These are phyloP conservation scores for Loxodonta africana DNA, from an alignment of 2,113 vertebrate species.

Conservation along the genomic window DNA sequence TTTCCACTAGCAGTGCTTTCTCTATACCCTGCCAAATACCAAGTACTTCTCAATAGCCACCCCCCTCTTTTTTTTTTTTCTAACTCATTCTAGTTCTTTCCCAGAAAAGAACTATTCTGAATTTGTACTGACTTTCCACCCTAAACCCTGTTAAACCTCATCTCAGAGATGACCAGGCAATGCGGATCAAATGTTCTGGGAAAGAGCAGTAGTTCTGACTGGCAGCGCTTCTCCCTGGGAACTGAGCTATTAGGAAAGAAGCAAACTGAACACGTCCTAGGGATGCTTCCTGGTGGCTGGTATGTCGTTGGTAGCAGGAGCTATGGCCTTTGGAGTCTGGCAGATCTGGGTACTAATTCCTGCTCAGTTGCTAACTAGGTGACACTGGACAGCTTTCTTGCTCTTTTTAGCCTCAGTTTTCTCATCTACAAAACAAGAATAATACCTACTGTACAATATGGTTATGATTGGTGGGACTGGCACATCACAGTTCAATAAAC, in stretches of 20 bases:
- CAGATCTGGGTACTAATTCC: neutral
- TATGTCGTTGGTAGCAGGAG: neutral
- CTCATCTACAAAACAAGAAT: neutral
- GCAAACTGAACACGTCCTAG: neutral
- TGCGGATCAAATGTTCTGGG: neutral
- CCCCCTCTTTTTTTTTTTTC: neutral
- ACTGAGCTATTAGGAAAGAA: neutral
- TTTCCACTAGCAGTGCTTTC: slow-evolving; percentile 36
- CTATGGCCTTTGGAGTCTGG: neutral
- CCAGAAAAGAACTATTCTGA: neutral
- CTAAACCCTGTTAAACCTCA: neutral
- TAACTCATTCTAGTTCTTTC: slow-evolving; percentile 58
- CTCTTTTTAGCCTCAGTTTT: neutral
- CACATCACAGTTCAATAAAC: neutral
- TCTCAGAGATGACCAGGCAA: neutral
- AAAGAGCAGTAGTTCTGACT: neutral
- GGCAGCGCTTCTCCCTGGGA: neutral
- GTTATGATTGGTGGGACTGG: neutral
- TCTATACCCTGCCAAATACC: neutral
- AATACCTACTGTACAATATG: neutral
- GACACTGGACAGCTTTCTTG: neutral
- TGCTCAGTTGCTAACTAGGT: slow-evolving; percentile 6
- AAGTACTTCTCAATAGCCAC: slow-evolving; percentile 47
- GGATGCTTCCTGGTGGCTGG: neutral
- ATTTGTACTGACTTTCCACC: slow-evolving; percentile 43